Conservation (phyloP, 2,113 vertebrate genomes). For the Tragelaphus imberbis region DNA sequence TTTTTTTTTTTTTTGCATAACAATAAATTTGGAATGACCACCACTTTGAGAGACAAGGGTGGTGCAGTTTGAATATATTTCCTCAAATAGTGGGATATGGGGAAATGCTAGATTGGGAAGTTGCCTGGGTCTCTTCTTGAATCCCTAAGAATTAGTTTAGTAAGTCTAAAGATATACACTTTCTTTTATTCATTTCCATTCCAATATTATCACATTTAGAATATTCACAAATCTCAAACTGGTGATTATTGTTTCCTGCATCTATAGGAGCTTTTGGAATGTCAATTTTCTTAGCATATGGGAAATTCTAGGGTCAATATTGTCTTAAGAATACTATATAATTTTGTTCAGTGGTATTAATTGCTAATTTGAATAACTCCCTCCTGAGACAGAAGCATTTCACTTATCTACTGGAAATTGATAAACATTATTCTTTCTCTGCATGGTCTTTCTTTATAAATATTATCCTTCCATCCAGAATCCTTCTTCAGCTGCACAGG, state of each 20-base stretch:
- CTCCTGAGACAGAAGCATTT: neutral
- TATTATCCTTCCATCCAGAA: neutral
- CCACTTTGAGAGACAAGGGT: neutral
- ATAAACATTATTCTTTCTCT: neutral
- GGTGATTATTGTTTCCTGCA: neutral
- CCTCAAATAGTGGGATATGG: neutral
- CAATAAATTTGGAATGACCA: neutral
- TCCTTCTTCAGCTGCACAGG: neutral
- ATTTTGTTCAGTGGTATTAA: neutral
- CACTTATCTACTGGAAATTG: neutral
- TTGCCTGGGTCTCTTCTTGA: neutral
- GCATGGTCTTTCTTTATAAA: neutral
- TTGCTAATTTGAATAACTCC: neutral
- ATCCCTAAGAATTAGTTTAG: neutral
- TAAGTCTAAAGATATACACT: neutral
- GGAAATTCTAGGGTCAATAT: neutral
- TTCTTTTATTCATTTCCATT: neutral
- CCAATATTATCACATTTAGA: neutral
- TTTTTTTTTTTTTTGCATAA: neutral
- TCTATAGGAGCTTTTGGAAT: neutral
- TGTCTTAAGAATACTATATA: neutral
- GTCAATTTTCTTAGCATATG: neutral
- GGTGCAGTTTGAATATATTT: neutral
- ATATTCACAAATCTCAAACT: neutral
- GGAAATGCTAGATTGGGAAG: neutral